Base-by-base conservation (phyloP, 2,797 vertebrate genomes). In the Antennarius maculatus region DNA sequence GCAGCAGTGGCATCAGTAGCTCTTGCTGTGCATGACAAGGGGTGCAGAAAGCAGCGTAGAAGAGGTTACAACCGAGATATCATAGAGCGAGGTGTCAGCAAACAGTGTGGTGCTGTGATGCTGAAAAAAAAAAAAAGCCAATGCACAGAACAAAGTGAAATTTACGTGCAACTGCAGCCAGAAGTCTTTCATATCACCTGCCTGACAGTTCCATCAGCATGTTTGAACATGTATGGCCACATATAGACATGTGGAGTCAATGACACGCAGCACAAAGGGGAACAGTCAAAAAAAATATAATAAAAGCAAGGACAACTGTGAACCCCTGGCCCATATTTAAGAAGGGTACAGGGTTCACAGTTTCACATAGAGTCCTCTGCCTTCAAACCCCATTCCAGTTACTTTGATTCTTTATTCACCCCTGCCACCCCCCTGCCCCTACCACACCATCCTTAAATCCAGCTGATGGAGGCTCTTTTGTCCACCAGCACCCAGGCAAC, bases 401-500 rank as follows among this genome's bases (percentile, higher is more conserved):
- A 88, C 91, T 93, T 93, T 92, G 89, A 93, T 92, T 92, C 93
- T 94, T 94, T 94, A 93, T 94, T 92, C 87, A 85, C 29, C 65
- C 56, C 29, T 54, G 37, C 29, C 50, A 73, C 46, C 50, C 75
- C 43, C 55, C 53, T 68, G 69, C 81, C 80, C 45, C 90, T 82
- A 79, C 89, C 84, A 87, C 91, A 91, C 89, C 86, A 77, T 92
- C 90, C 89, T 91, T 88, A 88, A 89, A 88, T 92, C 89, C 89
- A 90, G 88, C 91, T 90, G 89, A 92, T 90, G 90, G 88, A 86
- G 83, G 78, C 77, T 89, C 90, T 79, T 95, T 95, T 95, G 94
- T 96, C 94, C 92, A 87, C 86, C 90, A 89, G 90, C 92, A 92
- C 94, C 95, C 93, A 90, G 95, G 96, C 95, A 97, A 94, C 92